Conservation (phyloP, 2,888 invertebrate species). For the Philonicus albiceps region DNA sequence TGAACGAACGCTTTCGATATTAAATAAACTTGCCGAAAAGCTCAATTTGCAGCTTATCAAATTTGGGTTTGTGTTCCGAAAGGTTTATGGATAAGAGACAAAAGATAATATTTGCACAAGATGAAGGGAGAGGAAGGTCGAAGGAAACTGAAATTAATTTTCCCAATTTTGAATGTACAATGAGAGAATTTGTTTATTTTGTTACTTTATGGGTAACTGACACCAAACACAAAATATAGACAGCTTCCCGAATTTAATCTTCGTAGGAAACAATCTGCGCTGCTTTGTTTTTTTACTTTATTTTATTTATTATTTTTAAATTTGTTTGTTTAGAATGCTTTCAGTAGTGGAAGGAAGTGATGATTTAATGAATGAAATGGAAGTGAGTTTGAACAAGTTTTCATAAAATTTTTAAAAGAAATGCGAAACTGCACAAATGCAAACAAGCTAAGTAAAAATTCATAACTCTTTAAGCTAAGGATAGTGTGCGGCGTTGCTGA, state of each 20-base stretch:
- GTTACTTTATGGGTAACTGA: too few relatives aligned
- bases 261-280: too few relatives aligned
- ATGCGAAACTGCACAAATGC: not conserved
- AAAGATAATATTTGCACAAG: too few relatives aligned
- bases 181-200: too few relatives aligned
- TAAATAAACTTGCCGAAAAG: not conserved
- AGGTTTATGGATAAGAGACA: not conserved
- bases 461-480: not conserved
- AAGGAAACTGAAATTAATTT: not conserved
- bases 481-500: not conserved
- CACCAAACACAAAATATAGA: too few relatives aligned
- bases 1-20: not conserved
- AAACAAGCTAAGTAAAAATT: not conserved
- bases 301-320: too few relatives aligned
- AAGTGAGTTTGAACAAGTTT: not conserved
- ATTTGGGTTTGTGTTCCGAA: not conserved
- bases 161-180: too few relatives aligned
- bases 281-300: too few relatives aligned
- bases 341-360: not conserved
- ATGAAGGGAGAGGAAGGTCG: not conserved
- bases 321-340: not conserved
- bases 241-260: too few relatives aligned
- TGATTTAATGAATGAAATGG: not conserved
- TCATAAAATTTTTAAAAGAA: not conserved
- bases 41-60: not conserved